Conservation (phyloP, 1,140 invertebrate species). For the Araneus ventricosus region DNA sequence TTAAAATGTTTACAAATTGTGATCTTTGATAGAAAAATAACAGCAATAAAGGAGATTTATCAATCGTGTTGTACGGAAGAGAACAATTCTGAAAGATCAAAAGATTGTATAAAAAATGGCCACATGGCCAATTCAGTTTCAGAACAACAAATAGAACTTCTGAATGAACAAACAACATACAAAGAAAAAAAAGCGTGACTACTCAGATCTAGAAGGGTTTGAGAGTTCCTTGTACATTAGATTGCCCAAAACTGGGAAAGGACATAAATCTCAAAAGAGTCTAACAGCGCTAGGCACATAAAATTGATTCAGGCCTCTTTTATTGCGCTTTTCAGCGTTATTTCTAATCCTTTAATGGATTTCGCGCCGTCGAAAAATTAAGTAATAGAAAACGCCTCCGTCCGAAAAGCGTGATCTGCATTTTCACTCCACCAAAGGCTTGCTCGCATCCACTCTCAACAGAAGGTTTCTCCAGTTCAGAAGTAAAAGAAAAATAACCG, state of each 20-base stretch:
- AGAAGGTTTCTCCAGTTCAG: neutral
- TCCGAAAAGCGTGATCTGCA: neutral
- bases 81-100: too few relatives aligned
- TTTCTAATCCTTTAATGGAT: constrained; percentile 37
- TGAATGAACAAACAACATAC: too few relatives aligned
- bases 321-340: neutral
- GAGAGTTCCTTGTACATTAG: too few relatives aligned
- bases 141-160: too few relatives aligned
- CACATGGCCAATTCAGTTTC: too few relatives aligned
- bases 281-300: neutral
- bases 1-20: too few relatives aligned
- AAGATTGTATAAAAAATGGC: too few relatives aligned
- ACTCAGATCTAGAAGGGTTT: too few relatives aligned
- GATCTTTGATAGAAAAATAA: too few relatives aligned
- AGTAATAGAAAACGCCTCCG: neutral
- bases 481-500: neutral
- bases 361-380: constrained; percentile 5
- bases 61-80: too few relatives aligned
- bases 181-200: too few relatives aligned
- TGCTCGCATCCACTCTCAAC: neutral
- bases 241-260: neutral
- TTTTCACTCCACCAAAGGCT: neutral
- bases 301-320: neutral
- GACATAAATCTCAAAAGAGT: neutral
- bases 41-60: too few relatives aligned